A percentile compares a stretch with the other conserved stretches of the same genome.
phyloP scores from a whole-genome alignment of 2,888 invertebrate genomes.

The Agrilus cyanescens region DNA sequence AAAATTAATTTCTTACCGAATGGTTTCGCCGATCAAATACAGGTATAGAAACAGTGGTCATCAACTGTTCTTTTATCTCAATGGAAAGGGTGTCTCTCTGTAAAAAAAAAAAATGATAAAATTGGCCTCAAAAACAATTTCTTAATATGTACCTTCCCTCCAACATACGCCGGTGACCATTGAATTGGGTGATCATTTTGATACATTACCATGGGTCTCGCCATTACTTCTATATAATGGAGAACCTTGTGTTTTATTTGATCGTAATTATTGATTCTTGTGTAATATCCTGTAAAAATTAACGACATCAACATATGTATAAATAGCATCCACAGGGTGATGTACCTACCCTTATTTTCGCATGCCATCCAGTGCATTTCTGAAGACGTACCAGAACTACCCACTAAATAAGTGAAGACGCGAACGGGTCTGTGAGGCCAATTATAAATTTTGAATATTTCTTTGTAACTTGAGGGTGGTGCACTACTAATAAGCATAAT shows the following conservation, averaged over 20 bases:
- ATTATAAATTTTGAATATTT: slow-evolving; percentile 66
- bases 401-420: slow-evolving; percentile 92
- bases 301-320: neutral
- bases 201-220: slow-evolving; percentile 91
- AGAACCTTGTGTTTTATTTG: slow-evolving; percentile 88
- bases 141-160: slow-evolving; percentile 56
- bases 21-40: slow-evolving; percentile 89
- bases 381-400: slow-evolving; percentile 77
- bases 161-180: slow-evolving; percentile 90
- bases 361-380: slow-evolving; percentile 94
- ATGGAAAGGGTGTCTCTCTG: slow-evolving; percentile 57
- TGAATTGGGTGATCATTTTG: slow-evolving; percentile 83
- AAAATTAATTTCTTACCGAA: slow-evolving; percentile 44
- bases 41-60: slow-evolving; percentile 89
- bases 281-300: slow-evolving; percentile 61
- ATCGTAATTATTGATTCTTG: slow-evolving; percentile 76
- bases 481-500: slow-evolving; percentile 96
- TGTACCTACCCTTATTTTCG: slow-evolving; percentile 74
- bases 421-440: slow-evolving; percentile 89
- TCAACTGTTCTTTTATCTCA: slow-evolving; percentile 66
- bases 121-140: slow-evolving; percentile 2
- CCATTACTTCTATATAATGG: slow-evolving; percentile 89
- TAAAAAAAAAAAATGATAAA: slow-evolving; percentile 19
- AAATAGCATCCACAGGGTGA: no score
- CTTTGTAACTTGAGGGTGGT: slow-evolving; percentile 57